These are phyloP conservation scores for Ceyx melanurus DNA, from an alignment of 2,113 vertebrate species.

Conservation along the genomic window DNA sequence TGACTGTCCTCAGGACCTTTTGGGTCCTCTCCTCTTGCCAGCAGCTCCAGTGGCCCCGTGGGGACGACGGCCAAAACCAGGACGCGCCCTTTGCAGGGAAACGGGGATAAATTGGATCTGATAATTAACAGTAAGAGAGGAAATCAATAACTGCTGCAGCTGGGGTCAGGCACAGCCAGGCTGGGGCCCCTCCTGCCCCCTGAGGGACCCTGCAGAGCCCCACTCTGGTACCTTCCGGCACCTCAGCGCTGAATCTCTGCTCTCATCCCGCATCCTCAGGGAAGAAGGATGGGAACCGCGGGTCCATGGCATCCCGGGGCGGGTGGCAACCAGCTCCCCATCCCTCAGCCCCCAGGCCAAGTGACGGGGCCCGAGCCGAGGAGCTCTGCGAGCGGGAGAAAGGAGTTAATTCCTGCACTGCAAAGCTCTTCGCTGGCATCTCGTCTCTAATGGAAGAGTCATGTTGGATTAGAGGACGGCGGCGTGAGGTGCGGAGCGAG, in stretches of 20 bases:
- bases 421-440: constrained; percentile 60
- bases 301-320: accelerated
- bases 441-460: constrained; percentile 70
- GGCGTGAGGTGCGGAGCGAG: neutral
- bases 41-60: neutral
- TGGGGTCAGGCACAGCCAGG: accelerated
- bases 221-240: neutral
- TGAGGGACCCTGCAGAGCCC: neutral
- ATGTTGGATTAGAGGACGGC: constrained; percentile 60
- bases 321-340: too few species aligned
- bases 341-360: neutral
- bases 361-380: neutral
- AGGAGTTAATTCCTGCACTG: constrained; percentile 34
- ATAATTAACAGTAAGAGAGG: constrained; percentile 10
- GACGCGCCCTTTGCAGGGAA: neutral
- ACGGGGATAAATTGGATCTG: neutral
- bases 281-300: neutral
- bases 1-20: accelerated
- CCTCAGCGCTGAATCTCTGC: accelerated
- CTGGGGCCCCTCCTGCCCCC: neutral
- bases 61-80: neutral
- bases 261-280: accelerated
- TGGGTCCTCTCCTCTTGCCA: neutral
- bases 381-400: neutral
- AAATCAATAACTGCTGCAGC: neutral